Base-by-base conservation (phyloP, 2,888 invertebrate genomes). In the Pherbina coryleti region DNA sequence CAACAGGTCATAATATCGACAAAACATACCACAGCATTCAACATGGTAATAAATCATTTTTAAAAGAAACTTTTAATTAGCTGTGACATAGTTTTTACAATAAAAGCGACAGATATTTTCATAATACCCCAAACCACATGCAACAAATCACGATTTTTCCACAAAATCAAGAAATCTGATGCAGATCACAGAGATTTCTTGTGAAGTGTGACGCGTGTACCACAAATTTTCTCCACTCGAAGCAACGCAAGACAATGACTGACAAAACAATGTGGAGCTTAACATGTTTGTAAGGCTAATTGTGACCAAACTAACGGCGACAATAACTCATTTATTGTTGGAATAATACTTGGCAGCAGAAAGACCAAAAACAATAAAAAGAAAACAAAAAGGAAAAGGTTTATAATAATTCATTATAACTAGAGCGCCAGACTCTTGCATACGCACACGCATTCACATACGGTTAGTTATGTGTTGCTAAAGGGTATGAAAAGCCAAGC, bases 11-110 rank as follows among this genome's bases (percentile, higher is more conserved):
- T 11, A 49, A 57, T 28, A 44, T 31, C 51, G 22, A 49, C 62
- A 74, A 60, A 25, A n/a, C 25, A 49, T 75, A 55, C 34, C 67
- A 37, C 28, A 31, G 22, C 14, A 14, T 55, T 37, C 55, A 55
- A 53, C 31, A 17, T 3, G 22, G 22, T 53, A 67, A 75, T 75
- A 67, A 53, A 75, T 75, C 75, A 75, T 37, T 11, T 55, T 9
- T 37, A 37, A 67, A 11, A 66, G 5, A 28, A 8, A 55, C 53
- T 67, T 75, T 75, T 67, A 75, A 75, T 75, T 67, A 75, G 28
- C 22, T 17, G 37, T 53, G 66, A 67, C 75, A 75, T 31, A 44
- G 62, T 19, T 49, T 69, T 17, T 3, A 60, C 28, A 31, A 8
- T 5, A 31, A 28, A n/a, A 64, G 34, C 34, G 28, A 64, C 64